Base-by-base conservation (phyloP, 2,888 invertebrate species). In the Zaprionus bogoriensis region DNA sequence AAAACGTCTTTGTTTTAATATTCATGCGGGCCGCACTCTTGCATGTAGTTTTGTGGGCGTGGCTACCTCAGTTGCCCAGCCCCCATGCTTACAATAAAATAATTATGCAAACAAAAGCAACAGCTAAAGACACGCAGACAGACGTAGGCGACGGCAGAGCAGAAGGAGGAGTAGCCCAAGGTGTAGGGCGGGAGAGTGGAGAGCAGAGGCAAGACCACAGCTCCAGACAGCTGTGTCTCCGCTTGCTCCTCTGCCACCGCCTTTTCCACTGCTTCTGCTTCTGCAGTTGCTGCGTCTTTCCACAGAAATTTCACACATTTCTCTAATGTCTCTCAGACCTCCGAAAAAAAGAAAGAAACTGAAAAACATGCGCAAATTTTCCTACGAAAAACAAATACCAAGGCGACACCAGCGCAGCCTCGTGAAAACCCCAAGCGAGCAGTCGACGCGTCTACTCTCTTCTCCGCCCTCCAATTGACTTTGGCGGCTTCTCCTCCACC, bases 41-140 rank as follows among this genome's bases (percentile, higher is more conserved):
- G 73, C 73, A 63, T 65, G 48, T 73, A 67, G 73, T 62, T 62
- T 54, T 54, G 47, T 60, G 73, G 63, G 72, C 66, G 74, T 71
- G 65, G 54, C 22, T 17, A 38, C 22, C 25, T 25, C n/a, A 23
- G 23, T 17, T n/a, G 25, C 30, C n/a, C 54, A 54, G 45, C 6
- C 41, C 39, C 20, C n/a, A n/a, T 61, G 63, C 62, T 63, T 64
- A 70, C 71, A 81, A 81, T 82, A 77, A 81, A 80, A 82, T 81
- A 84, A 81, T 82, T 84, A 84, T 84, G 82, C 78, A 82, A 80
- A 79, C 82, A 79, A 63, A 68, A 59, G 71, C 54, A 59, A 41
- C 57, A 57, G 44, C 17, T 30, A 45, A 41, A 59, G 55, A 59
- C 38, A 51, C 48, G 25, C 58, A 54, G 47, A 42, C 52, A 53